Evolutionary conservation across 2,888 invertebrate species (phyloP).

Genomic region (Calliopum simillimum): DNA sequence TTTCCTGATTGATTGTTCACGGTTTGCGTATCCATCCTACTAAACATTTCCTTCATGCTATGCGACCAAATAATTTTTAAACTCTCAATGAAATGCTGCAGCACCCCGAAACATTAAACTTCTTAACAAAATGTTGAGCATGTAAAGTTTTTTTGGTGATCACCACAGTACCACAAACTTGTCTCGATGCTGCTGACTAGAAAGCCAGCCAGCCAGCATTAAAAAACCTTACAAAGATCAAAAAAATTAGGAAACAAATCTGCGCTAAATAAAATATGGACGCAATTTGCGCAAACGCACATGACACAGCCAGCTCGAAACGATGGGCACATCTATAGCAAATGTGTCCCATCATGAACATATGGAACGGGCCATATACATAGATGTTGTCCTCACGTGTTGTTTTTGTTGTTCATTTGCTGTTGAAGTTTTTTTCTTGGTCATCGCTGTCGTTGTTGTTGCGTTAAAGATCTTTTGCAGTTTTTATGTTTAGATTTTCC

Average conservation of each 20-base stretch:
- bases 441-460: neutral
- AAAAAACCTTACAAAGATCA: neutral
- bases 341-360: neutral
- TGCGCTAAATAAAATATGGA: slow-evolving; percentile 47
- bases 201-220: neutral
- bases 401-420: neutral
- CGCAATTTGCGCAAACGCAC: slow-evolving; percentile 52
- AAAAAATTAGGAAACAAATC: slow-evolving; percentile 7
- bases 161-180: too few species aligned
- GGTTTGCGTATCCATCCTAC: slow-evolving; percentile 6
- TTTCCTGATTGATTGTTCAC: slow-evolving; percentile 35
- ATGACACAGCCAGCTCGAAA: slow-evolving; percentile 32
- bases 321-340: neutral
- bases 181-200: too few species aligned
- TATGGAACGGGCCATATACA: neutral
- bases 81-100: neutral
- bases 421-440: neutral
- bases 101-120: slow-evolving; percentile 8
- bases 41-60: neutral
- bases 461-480: slow-evolving; percentile 32
- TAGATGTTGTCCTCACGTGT: slow-evolving; percentile 1
- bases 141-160: neutral
- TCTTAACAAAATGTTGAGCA: neutral
- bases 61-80: slow-evolving; percentile 24
- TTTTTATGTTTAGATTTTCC: slow-evolving; percentile 48